Conservation (phyloP, 2,888 invertebrate genomes). For the Iphiclides podalirius region DNA sequence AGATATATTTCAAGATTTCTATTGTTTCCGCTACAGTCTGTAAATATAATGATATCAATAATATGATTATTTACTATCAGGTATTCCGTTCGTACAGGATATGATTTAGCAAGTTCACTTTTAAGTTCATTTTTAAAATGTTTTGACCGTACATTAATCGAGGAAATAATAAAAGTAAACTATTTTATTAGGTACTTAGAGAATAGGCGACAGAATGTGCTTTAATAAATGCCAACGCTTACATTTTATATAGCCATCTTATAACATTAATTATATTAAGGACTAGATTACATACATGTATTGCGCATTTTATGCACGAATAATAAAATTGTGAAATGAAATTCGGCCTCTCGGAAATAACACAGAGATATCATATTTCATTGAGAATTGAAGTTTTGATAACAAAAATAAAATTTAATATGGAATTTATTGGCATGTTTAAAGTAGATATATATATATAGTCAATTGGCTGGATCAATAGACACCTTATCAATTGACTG, state of each 20-base stretch:
- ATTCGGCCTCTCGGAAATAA: too few relatives aligned
- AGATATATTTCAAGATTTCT: conserved; percentile 49
- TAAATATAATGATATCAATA: conserved; percentile 58
- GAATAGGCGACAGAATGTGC: conserved; percentile 11
- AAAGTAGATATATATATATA: too few relatives aligned
- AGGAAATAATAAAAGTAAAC: conserved; percentile 7
- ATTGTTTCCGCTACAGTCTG: conserved; percentile 54
- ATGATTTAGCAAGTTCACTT: conserved; percentile 49
- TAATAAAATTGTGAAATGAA: conserved; percentile 19
- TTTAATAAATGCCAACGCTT: conserved; percentile 4
- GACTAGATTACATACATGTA: conserved; percentile 17
- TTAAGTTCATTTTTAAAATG: conserved; percentile 16
- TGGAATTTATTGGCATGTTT: too few relatives aligned
- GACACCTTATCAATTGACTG: conserved; percentile 46
- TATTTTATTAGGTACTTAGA: neutral
- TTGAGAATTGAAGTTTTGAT: too few relatives aligned
- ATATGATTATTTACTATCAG: conserved; percentile 61
- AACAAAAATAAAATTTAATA: too few relatives aligned
- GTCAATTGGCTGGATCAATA: conserved; percentile 25
- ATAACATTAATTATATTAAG: conserved; percentile 6
- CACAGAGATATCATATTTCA: too few relatives aligned
- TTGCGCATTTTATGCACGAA: conserved; percentile 40
- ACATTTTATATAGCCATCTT: conserved; percentile 8
- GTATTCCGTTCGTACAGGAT: conserved; percentile 71
- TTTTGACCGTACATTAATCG: neutral